Evolutionary conservation across 2,888 invertebrate species (phyloP).

Genomic region (Xestia xanthographa): DNA sequence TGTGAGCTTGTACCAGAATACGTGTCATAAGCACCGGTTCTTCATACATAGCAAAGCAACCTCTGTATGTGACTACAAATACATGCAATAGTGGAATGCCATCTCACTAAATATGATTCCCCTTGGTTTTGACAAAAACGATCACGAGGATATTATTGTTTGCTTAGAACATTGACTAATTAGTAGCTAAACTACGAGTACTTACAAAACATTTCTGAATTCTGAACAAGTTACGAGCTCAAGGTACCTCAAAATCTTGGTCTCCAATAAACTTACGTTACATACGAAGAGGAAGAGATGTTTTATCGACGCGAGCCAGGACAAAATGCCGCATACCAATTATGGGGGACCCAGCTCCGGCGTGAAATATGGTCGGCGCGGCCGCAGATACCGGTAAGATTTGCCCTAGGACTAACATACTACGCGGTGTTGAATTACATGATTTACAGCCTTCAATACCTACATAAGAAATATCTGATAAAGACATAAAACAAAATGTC

Average conservation of each 20-base stretch:
- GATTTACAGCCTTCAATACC: constrained; percentile 63
- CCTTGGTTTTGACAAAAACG: not conserved
- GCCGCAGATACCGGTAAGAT: constrained; percentile 64
- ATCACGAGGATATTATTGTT: not conserved
- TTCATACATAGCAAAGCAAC: constrained; percentile 7
- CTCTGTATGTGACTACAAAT: constrained; percentile 19
- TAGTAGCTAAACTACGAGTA: constrained; percentile 8
- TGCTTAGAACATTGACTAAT: not conserved
- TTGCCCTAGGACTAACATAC: constrained; percentile 59
- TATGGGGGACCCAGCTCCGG: constrained; percentile 67
- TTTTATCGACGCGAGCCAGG: constrained; percentile 67
- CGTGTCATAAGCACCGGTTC: constrained; percentile 34
- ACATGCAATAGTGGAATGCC: not conserved
- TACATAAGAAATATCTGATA: constrained; percentile 57
- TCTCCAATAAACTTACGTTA: constrained; percentile 66
- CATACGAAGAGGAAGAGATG: constrained; percentile 68
- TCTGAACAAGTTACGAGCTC: constrained; percentile 50
- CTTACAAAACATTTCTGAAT: constrained; percentile 56
- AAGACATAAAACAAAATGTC: constrained; percentile 52
- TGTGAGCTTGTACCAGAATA: constrained; percentile 42
- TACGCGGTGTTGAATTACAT: constrained; percentile 62
- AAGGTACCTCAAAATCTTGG: constrained; percentile 62
- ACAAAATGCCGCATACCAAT: constrained; percentile 74
- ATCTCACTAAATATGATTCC: not conserved
- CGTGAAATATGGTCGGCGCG: constrained; percentile 65